Evolutionary conservation across 1,140 invertebrate genomes (phyloP), one percentile per base, ranked within the genome.

Genomic region (Calephelis virginiensis): DNA sequence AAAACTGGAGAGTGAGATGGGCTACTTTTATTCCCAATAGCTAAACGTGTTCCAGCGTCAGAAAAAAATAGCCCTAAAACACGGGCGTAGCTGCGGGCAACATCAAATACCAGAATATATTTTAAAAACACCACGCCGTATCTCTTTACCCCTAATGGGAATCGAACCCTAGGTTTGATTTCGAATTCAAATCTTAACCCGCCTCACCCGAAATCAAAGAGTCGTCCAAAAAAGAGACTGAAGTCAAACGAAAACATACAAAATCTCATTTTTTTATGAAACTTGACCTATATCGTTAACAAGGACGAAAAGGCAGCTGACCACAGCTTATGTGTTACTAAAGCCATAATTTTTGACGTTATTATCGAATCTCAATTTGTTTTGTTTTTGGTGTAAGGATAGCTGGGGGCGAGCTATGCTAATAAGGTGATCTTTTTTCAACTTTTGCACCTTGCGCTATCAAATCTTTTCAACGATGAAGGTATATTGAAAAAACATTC

Each of bases 391-490:
- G 66, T 65, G 63, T 37, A 76, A 67, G 63, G 66, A 76, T 75
- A 68, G 77, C 81, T 76, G 66, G 69, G 64, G 78, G 78, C 78
- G 53, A 72, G 48, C 67, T 60, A 79, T 81, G 69, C 63, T 88
- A 85, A 81, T 86, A 85, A 80, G 77, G 72, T 76, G 74, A 85
- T 85, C 73, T 71, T 78, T 77, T 75, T 73, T 71, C 74, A 66
- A 64, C 48, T 79, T 85, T 83, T 86, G 79, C 84, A 86, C 84
- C 85, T 86, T 90, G 83, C 82, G 81, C 70, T 79, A 80, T 85
- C 77, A 79, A 82, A 82, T 81, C 70, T 79, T 78, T 73, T 64
- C 63, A 74, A 75, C 67, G 70, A 64, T 45, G 10, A 28, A 28
- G 60, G 40, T 72, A 72, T 73, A 79, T 83, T 77, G 76, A 83